Evolutionary conservation across 2,113 vertebrate genomes (phyloP), one percentile per base, ranked within the genome.

Genomic region (Orientallactaga bullata): DNA sequence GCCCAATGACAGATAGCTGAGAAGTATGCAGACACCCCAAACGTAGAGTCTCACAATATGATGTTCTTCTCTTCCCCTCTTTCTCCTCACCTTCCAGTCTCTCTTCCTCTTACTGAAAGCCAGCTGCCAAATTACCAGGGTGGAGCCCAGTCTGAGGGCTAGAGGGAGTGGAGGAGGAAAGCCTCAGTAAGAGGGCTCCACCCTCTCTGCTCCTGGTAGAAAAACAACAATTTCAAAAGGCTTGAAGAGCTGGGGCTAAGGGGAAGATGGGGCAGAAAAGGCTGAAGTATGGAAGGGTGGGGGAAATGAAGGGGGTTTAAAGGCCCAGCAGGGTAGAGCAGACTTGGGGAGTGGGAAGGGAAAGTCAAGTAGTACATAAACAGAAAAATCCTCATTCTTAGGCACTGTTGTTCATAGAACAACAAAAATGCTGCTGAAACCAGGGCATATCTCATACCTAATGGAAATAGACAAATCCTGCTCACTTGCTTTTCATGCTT

Each of bases 131-230:
- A 86, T 81, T 95, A 71, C 66, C 51, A 68, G 66, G 65, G 90
- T 84, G 42, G 72, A 89, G 85, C 82, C 88, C 78, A 73, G 82
- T 42, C 32, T 95, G 60, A 87, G 73, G 81, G 60, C 74, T 91
- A 39, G 74, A 94, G 69, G 80, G 58, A 87, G 35, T n/a, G 80
- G 68, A 78, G 79, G 37, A 94, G n/a, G 68, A 94, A 94, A 82
- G 90, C 92, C 84, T 95, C 72, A 71, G 81, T 74, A 95, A 91
- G 85, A 88, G 71, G 71, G 71, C 91, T 89, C 73, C 90, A 93
- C 88, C 82, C 82, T 90, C 78, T 16, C 32, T 26, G 65, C 28
- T 90, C 82, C 85, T 60, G 92, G 47, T 20, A 89, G 74, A 93
- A 95, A 39, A 63, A 94, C 39, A 90, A 93, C 37, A 87, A 18